Evolutionary conservation across 2,888 invertebrate species (phyloP).

Genomic region (Fragum sueziense): DNA sequence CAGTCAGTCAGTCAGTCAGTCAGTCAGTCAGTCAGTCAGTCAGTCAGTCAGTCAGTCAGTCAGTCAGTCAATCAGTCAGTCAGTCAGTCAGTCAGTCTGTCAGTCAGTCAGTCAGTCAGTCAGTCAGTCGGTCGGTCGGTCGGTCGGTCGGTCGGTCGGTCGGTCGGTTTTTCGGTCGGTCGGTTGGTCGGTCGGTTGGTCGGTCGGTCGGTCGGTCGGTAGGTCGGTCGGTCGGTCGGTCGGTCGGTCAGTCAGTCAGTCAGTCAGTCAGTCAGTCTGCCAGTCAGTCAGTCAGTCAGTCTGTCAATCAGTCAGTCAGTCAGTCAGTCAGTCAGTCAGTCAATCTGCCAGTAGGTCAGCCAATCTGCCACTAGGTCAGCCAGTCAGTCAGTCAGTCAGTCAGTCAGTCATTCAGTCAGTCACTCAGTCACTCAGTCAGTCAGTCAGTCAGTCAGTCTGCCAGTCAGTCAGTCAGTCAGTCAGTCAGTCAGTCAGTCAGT

Average conservation of each 20-base stretch:
- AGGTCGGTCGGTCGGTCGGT: too few species aligned
- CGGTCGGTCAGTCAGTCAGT: too few species aligned
- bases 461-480: constrained; percentile 9
- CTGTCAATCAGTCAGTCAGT: too few species aligned
- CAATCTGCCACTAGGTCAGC: too few species aligned
- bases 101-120: background rate
- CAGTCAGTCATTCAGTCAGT: constrained; percentile 24
- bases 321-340: too few species aligned
- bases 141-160: background rate
- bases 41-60: background rate
- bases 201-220: too few species aligned
- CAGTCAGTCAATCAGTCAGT: too few species aligned
- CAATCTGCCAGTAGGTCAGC: too few species aligned
- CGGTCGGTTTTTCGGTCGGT: background rate
- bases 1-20: background rate
- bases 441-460: constrained; percentile 33
- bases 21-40: background rate
- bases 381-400: constrained; percentile 1
- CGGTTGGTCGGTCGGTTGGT: too few species aligned
- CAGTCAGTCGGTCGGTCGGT: too few species aligned
- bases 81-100: background rate
- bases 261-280: too few species aligned
- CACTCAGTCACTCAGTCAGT: constrained; percentile 34
- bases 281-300: too few species aligned
- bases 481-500: constrained; percentile 10